phyloP scores from a whole-genome alignment of 2,797 vertebrate species.

The Diglossa cyanea region DNA sequence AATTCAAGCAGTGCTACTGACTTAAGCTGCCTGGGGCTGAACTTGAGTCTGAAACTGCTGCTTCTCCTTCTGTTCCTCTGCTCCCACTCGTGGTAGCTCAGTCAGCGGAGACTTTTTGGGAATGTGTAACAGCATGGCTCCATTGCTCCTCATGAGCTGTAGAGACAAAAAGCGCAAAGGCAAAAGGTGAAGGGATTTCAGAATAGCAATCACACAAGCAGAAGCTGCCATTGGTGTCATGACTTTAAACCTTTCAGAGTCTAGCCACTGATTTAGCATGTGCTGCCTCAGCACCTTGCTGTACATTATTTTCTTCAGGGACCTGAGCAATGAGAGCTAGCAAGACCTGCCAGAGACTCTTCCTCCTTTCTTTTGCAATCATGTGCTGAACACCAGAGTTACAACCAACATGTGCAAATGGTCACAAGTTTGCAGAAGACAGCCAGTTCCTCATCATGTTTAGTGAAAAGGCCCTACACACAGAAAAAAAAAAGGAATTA shows the following conservation, averaged over 20 bases:
- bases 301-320: neutral
- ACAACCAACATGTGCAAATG: neutral
- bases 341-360: neutral
- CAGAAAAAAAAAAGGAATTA: neutral
- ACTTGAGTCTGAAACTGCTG: neutral
- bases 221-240: fast-evolving
- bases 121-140: neutral
- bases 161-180: neutral
- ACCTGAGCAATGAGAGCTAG: neutral
- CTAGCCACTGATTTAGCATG: fast-evolving
- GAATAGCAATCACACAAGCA: neutral
- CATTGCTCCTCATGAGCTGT: neutral
- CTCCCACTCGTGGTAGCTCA: neutral
- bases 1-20: neutral
- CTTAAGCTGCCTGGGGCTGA: neutral
- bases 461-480: neutral
- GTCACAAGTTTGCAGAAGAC: neutral
- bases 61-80: neutral
- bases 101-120: neutral
- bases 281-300: neutral
- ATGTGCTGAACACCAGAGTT: neutral
- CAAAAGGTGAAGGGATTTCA: neutral
- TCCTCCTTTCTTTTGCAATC: neutral
- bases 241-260: neutral
- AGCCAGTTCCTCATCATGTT: neutral